Base-by-base conservation (phyloP, 1,140 invertebrate genomes). In the Psilanteris sp. region DNA sequence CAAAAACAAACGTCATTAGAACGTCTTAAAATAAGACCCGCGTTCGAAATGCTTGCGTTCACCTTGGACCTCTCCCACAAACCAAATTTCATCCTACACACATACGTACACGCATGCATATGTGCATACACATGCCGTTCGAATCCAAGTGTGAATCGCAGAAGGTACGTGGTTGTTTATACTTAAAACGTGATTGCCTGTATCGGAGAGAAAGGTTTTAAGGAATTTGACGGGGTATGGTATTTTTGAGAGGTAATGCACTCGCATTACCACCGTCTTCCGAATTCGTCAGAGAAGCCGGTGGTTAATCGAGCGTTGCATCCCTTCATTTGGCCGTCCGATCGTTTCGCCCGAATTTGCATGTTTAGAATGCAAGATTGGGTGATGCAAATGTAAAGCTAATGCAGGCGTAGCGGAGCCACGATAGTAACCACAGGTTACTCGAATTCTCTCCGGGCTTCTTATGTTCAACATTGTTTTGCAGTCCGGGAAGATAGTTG, bases 381-480 rank as follows among this genome's bases (percentile, higher is more conserved):
- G 80, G 74, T 75, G 80, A 77, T 76, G 75, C 73, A 78, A 81
- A 77, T 79, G 79, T 83, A 83, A 78, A 80, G 76, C 79, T 81
- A 84, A 82, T 81, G 77, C 81, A 68, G 52, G 79, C 70, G 79
- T 68, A 72, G 36, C 67, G 39, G 71, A 75, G 72, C 73, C 44
- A 67, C 67, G 71, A 57, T 83, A 74, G 79, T 87, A 86, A 87
- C 86, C 75, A 86, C 82, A 86, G 85, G 85, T 83, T 87, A 83
- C 80, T 75, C 72, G 46, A 76, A 76, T 76, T 78, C 76, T 79
- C 59, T 75, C 79, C 75, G 44, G 77, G 76, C 79, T 79, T 81
- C 39, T 67, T 52, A 22, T 61, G 43, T 54, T 31, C 55, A 62
- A 50, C 29, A 41, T 70, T 67, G 39, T 62, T 27, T 55, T 55